These are phyloP conservation scores for Mobula birostris DNA, from an alignment of 2,113 vertebrate genomes.

Conservation along the genomic window DNA sequence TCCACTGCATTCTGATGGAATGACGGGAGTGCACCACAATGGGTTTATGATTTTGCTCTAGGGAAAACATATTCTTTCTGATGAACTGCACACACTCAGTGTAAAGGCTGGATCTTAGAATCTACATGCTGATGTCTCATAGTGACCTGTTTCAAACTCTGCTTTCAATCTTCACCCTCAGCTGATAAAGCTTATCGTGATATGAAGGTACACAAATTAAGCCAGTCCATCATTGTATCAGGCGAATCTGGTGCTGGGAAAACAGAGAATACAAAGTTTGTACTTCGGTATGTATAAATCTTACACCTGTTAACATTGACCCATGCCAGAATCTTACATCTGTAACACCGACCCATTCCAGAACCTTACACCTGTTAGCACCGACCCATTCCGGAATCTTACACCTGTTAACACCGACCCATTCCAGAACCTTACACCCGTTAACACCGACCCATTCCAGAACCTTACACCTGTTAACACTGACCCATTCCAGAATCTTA, in stretches of 20 bases:
- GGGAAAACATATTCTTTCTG: neutral
- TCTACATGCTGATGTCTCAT: slow-evolving; percentile 35
- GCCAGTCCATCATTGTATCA: slow-evolving; percentile 94
- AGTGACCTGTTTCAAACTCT: slow-evolving; percentile 35
- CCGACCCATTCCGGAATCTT: neutral
- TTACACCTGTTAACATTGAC: neutral
- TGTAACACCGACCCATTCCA: no score
- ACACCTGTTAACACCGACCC: no score
- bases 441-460: no score
- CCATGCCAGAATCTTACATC: neutral
- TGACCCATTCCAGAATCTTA: no score
- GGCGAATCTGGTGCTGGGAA: slow-evolving; percentile 96
- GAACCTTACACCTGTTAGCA: neutral
- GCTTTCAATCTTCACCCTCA: slow-evolving; percentile 44
- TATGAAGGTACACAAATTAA: slow-evolving; percentile 96
- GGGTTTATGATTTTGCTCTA: neutral
- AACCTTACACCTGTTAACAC: no score
- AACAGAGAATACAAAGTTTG: slow-evolving; percentile 98
- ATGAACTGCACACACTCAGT: neutral
- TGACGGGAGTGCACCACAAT: neutral
- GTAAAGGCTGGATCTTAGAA: slow-evolving; percentile 36
- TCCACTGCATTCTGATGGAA: neutral
- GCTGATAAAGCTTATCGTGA: slow-evolving; percentile 95
- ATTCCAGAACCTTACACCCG: no score
- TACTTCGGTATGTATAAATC: slow-evolving; percentile 69